A percentile compares a stretch with the other conserved stretches of the same genome.
phyloP scores from a whole-genome alignment of 1,140 invertebrate genomes.

The Pseudomyrmex flavicornis region DNA sequence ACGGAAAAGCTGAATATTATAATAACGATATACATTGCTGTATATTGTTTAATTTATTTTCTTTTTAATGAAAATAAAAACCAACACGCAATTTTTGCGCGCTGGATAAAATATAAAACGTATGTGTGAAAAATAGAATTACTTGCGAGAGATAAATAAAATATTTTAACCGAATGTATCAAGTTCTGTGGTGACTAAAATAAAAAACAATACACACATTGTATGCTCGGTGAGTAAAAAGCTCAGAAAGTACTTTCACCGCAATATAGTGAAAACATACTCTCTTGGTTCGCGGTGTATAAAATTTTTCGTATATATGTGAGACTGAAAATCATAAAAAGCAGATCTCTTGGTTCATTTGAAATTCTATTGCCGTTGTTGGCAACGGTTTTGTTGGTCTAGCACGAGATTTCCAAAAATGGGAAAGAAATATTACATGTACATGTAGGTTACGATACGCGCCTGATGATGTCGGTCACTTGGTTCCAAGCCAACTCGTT shows the following conservation, averaged over 20 bases:
- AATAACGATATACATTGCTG: neutral
- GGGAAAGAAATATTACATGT: neutral
- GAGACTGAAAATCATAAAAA: too few species aligned
- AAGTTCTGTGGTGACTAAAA: too few species aligned
- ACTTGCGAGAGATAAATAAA: neutral
- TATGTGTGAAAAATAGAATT: neutral
- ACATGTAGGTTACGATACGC: neutral
- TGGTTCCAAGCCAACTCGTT: conserved; percentile 59
- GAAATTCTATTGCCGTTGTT: neutral
- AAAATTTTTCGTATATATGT: too few species aligned
- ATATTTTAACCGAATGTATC: too few species aligned
- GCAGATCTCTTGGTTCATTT: neutral
- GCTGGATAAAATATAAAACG: neutral
- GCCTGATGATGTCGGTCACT: conserved; percentile 1
- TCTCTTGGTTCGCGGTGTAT: neutral
- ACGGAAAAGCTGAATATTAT: neutral
- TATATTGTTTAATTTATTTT: neutral
- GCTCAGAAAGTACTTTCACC: too few species aligned
- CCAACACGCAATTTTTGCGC: too few species aligned
- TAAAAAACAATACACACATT: too few species aligned
- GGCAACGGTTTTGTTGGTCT: neutral
- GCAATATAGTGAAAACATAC: too few species aligned
- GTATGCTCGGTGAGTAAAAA: too few species aligned
- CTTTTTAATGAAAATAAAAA: neutral
- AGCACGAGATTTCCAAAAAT: neutral